Evolutionary conservation across 2,888 invertebrate species (phyloP), one percentile per base, ranked within the genome.

Genomic region (Monopis laevigella): DNA sequence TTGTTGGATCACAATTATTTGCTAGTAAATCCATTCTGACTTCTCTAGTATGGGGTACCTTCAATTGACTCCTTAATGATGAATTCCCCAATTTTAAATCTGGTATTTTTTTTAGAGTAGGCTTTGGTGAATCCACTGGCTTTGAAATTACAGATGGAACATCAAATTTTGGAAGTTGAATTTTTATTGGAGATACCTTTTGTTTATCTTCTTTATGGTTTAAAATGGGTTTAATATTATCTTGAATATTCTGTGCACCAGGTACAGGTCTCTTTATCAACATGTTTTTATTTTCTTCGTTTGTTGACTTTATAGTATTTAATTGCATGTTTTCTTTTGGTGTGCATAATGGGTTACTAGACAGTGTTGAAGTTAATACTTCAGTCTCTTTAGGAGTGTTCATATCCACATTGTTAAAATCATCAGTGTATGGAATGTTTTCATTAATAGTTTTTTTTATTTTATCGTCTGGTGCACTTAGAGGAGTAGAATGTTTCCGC

Each of bases 1-100:
- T 78, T 39, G 75, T 78, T 36, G 75, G 75, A 52, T 80, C 80
- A 70, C 77, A 71, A 45, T 80, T 78, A 47, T 78, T 78, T 38
- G 80, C 78, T 50, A 78, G 56, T 16, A 80, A 59, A 60, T 78
- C 80, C 75, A 77, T 77, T 54, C 77, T 61, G 41, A 78, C 56
- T n/a, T n/a, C n/a, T 65, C 73, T 78, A 48, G 61, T 71, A 8
- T 64, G 49, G 45, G 58, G 66, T 30, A 50, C 50, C 56, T 77
- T 77, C 50, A 50, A 67, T 52, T 64, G 68, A 14, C 54, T 21
- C n/a, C n/a, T n/a, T n/a, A n/a, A n/a, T 39, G 59, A 57, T 39
- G 56, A 43, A 44, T 57, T 46, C 53, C 74, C 66, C 19, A 75
- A 75, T 53, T 78, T 77, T 44, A 80, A 55, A 48, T 80, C 80